Base-by-base conservation (phyloP, 2,113 vertebrate genomes). In the Cromileptes altivelis region DNA sequence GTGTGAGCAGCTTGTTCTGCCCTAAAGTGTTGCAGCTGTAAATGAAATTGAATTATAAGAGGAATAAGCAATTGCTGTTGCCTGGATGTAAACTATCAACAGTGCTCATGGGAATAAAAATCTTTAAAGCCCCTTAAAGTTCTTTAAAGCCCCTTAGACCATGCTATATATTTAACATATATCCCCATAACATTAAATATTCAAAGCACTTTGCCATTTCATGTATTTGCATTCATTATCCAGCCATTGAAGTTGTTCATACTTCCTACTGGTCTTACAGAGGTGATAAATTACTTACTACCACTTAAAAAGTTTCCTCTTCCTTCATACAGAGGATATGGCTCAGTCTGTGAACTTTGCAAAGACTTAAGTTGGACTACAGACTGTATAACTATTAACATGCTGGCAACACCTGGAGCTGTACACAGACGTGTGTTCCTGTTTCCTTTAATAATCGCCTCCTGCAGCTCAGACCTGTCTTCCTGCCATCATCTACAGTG, bases 271-370 rank as follows among this genome's bases (percentile, higher is more conserved):
- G 56, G 49, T 72, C 64, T 23, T 78, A 64, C 50, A 50, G 23
- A 37, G 63, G 18, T 84, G 23, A 85, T 88, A 80, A 88, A 88
- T 80, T 11, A 81, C 47, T 56, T 23, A 56, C n/a, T 19, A 60
- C 23, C 40, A 37, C 42, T 68, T 74, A 14, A 81, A 61, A 85
- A 53, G 75, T 81, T 90, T 92, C 91, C 89, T 85, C 83, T 86
- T 88, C 81, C 73, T 71, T 82, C 42, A 53, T 50, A 64, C 65
- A 33, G 52, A 80, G 84, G 80, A 85, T 81, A 18, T 87, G 82
- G 33, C 50, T 83, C 82, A 76, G 85, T 77, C 75, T 81, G 79
- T 86, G 79, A 84, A 75, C 74, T 71, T 72, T 89, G 81, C 49
- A 65, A 58, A 21, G 56, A 78, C 40, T 67, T 64, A 84, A 50